A percentile compares a stretch with the other conserved stretches of the same genome.
phyloP scores from a whole-genome alignment of 2,113 vertebrate species.

The Apeltes quadracus region DNA sequence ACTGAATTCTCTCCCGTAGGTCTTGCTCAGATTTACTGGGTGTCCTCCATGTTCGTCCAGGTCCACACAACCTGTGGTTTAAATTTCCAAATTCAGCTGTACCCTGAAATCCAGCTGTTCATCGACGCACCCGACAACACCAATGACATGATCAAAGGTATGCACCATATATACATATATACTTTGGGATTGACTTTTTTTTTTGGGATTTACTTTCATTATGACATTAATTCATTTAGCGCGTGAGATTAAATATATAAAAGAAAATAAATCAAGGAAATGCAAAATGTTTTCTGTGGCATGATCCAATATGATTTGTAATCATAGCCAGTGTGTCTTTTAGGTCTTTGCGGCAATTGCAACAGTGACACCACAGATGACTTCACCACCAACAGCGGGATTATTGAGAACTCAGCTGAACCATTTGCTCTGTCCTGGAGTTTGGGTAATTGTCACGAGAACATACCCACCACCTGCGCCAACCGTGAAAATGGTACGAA shows the following conservation, averaged over 20 bases:
- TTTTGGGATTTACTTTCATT: too few species aligned
- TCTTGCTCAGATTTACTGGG: conserved; percentile 72
- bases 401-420: conserved; percentile 71
- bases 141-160: conserved; percentile 27
- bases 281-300: not conserved
- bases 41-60: conserved; percentile 79
- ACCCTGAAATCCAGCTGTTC: conserved; percentile 78
- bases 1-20: conserved; percentile 49
- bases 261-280: not conserved
- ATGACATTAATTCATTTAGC: not conserved
- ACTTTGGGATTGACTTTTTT: too few species aligned
- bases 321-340: not conserved
- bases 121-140: conserved; percentile 52
- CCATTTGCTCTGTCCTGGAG: conserved; percentile 76
- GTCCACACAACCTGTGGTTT: conserved; percentile 73
- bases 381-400: conserved; percentile 72
- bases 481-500: conserved; percentile 80
- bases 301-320: not conserved
- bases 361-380: conserved; percentile 78
- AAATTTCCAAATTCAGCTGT: conserved; percentile 76
- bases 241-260: not conserved
- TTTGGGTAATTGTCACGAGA: conserved; percentile 51
- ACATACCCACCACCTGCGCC: conserved; percentile 65
- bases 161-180: too few species aligned
- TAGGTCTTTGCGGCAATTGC: conserved; percentile 81